A percentile compares a stretch with the other conserved stretches of the same genome.
These are phyloP conservation scores for Coluber constrictor DNA, from an alignment of 2,797 vertebrate genomes.

Conservation along the genomic window DNA sequence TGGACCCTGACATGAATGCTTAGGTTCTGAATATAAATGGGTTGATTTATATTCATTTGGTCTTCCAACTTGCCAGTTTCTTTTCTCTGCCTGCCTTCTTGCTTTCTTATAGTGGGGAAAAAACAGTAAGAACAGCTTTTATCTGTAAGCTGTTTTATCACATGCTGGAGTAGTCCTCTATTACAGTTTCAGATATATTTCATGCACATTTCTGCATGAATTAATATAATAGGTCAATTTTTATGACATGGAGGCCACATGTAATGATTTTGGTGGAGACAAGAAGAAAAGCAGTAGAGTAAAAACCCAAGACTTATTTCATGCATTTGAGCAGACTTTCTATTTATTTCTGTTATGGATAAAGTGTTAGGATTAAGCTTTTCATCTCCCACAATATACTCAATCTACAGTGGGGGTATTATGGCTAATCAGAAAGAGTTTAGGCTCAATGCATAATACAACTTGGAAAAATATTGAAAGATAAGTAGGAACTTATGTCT, in stretches of 20 bases:
- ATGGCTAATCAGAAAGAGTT: not conserved
- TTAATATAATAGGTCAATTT: not conserved
- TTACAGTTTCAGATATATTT: not conserved
- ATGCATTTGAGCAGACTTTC: not conserved
- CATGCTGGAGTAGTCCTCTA: not conserved
- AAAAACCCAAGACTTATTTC: not conserved
- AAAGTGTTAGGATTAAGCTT: not conserved
- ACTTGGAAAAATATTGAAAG: not conserved
- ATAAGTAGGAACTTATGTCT: not conserved
- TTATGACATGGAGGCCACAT: not conserved
- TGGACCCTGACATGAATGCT: not conserved
- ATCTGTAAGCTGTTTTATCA: not conserved
- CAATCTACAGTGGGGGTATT: not conserved
- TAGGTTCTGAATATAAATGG: conserved; percentile 40
- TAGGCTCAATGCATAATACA: not conserved
- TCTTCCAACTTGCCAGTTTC: conserved; percentile 6
- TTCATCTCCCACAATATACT: not conserved
- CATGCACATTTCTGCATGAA: not conserved
- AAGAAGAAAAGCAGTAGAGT: not conserved
- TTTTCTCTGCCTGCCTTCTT: not conserved
- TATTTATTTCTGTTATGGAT: not conserved
- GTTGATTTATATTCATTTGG: not conserved
- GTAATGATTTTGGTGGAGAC: not conserved
- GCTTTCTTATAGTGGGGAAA: no score
- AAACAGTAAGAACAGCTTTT: not conserved